Base-by-base conservation (phyloP, 2,888 invertebrate genomes). In the Agrotis segetum region DNA sequence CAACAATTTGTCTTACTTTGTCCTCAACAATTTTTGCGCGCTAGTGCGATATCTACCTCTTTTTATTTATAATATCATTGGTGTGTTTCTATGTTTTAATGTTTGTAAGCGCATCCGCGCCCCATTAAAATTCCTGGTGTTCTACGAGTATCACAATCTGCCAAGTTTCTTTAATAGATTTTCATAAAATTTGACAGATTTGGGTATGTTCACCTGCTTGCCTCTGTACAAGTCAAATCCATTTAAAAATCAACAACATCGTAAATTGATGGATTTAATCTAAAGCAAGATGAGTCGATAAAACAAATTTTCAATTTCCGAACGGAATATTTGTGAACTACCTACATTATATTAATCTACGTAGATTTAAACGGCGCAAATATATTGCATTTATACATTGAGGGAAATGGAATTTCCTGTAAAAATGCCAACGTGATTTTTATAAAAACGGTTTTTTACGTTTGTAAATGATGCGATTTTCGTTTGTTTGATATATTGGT, bases 391-490 rank as follows among this genome's bases (percentile, higher is more conserved):
- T 73, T 79, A n/a, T n/a, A 52, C 46, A 60, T 69, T 21, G 24
- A 52, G 55, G 84, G 85, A 82, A 84, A 82, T 82, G 74, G 44
- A 78, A 84, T 71, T 71, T 84, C 79, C 74, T 63, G 69, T 60
- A 59, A 63, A 56, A 64, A 62, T 63, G 70, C 55, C 75, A 62
- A 65, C 50, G 29, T 53, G 82, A 81, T 81, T 67, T 34, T 67
- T 63, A 70, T 73, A 52, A 55, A 64, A 55, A 50, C 4, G 13
- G 24, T 44, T 58, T 63, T 58, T 62, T 60, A 70, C 50, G 19
- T 58, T 67, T 68, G n/a, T 29, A 61, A 70, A 66, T 73, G 3
- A 62, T 75, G 21, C 52, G 19, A 64, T 64, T 67, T 63, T 63
- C 14, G 29, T 24, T 17, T 50, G 50, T 65, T 74, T 79, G 75